Evolutionary conservation across 2,888 invertebrate genomes (phyloP), one percentile per base, ranked within the genome.

Genomic region (Epicampocera succincta): DNA sequence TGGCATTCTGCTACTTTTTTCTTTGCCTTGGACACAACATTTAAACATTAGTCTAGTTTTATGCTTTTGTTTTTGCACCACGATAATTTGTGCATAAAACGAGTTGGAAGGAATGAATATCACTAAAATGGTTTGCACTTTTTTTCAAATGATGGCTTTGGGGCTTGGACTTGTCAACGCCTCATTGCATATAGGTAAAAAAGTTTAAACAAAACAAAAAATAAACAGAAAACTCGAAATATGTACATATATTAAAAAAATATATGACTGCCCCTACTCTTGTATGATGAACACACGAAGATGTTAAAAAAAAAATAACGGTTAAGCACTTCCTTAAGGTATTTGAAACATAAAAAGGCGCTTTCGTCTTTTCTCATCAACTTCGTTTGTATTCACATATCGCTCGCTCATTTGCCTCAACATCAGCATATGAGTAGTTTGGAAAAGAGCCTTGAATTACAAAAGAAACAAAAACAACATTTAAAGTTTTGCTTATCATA

Each of bases 91-190:
- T 25, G 17, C 44, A 56, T 15, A 65, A 56, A 74, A 40, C 17
- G 29, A 65, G 12, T 58, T 58, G 42, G 58, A 58, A 17, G 38
- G 42, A 15, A 52, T 75, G 25, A 12, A 38, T 12, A 11, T 50
- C 72, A 61, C 50, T 17, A 25, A 25, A 25, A 25, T 46, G 63
- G 44, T 46, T 60, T 52, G 5, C 33, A 61, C 33, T 8, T 33
- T 21, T 42, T 60, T 42, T 40, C 13, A 73, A 77, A 63, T 46
- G 52, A 68, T 63, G 44, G 72, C 76, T 72, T 54, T 19, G 63
- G 63, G 80, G 72, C 50, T 68, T 56, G 68, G 42, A 76, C 56
- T 76, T 81, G 72, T 81, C 76, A 73, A 81, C 76, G 80, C 76
- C 76, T 81, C 66, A 76, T 77, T 81, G 66, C 66, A 52, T 61